Evolutionary conservation across 2,113 vertebrate genomes (phyloP).

Genomic region (Microcebus tavaratra): DNA sequence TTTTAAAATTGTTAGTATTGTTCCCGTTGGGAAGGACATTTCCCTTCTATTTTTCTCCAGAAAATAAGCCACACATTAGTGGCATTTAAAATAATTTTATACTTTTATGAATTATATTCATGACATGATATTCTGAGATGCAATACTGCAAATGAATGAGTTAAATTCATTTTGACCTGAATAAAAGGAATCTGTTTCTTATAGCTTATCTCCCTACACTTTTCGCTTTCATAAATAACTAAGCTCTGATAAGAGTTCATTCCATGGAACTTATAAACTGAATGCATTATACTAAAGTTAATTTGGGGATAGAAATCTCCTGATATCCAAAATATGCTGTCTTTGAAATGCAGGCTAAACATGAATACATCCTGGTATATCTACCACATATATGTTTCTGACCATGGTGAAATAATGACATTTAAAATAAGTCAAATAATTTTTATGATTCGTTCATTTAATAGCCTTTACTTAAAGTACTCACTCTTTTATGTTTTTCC

Average conservation of each 20-base stretch:
- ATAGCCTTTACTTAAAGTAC: not conserved
- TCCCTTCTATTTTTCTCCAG: not conserved
- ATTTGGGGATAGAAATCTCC: not conserved
- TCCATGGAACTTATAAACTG: not conserved
- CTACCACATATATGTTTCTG: not conserved
- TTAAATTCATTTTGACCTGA: not conserved
- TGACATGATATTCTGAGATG: not conserved
- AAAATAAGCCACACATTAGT: not conserved
- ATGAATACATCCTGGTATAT: not conserved
- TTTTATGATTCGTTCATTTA: not conserved
- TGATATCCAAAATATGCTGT: not conserved
- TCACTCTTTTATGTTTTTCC: not conserved
- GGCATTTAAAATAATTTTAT: not conserved
- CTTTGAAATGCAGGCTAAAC: not conserved
- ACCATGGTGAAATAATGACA: not conserved
- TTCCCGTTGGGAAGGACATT: not conserved
- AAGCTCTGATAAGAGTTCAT: not conserved
- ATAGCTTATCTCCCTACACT: not conserved
- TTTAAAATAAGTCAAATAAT: not conserved
- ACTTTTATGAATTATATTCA: not conserved
- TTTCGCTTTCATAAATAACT: not conserved
- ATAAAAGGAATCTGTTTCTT: not conserved
- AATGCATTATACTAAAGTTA: not conserved
- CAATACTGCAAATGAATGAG: not conserved
- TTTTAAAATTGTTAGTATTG: not conserved